Conservation (phyloP, 1,140 invertebrate species). For the Camponotus pennsylvanicus region DNA sequence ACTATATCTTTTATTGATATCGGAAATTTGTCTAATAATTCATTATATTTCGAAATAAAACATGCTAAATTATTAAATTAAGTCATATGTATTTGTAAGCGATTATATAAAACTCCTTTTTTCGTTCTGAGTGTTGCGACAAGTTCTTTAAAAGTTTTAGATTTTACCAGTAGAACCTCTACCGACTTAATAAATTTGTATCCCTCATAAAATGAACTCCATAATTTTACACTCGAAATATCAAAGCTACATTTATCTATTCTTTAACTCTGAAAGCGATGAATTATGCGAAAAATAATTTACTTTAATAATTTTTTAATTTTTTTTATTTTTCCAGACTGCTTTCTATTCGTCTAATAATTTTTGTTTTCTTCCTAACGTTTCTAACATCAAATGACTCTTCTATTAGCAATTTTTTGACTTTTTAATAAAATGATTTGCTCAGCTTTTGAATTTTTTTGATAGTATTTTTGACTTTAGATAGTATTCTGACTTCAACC, state of each 20-base stretch:
- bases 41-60: no score
- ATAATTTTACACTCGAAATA: conserved; percentile 33
- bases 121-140: neutral
- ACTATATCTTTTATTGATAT: neutral
- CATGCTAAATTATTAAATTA: neutral
- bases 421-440: neutral
- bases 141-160: neutral
- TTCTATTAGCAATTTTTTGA: neutral
- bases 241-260: conserved; percentile 34
- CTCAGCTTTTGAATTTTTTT: no score
- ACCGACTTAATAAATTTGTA: neutral
- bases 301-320: conserved; percentile 66
- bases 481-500: neutral
- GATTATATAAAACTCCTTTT: neutral
- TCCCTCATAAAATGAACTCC: neutral
- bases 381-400: conserved; percentile 11
- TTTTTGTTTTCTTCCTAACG: conserved; percentile 25
- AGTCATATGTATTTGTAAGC: neutral
- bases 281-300: conserved; percentile 37
- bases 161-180: neutral
- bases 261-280: conserved; percentile 46
- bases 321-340: conserved; percentile 38
- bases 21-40: neutral
- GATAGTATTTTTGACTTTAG: neutral
- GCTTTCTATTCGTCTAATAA: conserved; percentile 47